phyloP scores from a whole-genome alignment of 37 sponge, comb jelly and placozoan genomes.

The Ianthella basta region DNA sequence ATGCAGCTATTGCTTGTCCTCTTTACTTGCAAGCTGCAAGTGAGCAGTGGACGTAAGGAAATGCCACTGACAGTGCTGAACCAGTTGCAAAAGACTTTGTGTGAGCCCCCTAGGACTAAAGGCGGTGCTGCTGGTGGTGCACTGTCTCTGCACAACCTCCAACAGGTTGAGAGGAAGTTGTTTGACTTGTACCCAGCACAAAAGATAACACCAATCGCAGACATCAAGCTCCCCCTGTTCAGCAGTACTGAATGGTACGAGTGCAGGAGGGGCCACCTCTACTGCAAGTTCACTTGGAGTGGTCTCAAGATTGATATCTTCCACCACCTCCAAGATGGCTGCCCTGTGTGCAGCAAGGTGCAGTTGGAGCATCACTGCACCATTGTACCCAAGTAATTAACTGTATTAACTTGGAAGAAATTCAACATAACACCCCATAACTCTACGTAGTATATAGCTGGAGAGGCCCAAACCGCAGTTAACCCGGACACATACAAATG shows the following conservation, averaged over 20 bases:
- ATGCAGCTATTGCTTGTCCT: not conserved
- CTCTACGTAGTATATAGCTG: no score
- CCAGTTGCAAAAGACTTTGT: not conserved
- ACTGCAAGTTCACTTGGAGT: conserved; percentile 9
- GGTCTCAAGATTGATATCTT: not conserved
- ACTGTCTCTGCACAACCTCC: not conserved
- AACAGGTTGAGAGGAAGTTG: not conserved
- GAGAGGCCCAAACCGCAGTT: no score
- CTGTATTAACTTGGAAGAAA: no score
- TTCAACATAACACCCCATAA: no score
- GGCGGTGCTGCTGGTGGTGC: not conserved
- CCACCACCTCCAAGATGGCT: not conserved
- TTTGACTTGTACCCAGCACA: not conserved
- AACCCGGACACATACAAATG: no score
- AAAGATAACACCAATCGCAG: not conserved
- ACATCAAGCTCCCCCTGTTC: not conserved
- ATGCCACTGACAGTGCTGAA: no score
- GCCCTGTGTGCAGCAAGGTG: not conserved
- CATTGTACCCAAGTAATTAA: not conserved
- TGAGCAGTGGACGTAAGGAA: not conserved
- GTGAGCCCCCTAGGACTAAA: not conserved
- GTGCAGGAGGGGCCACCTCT: conserved; percentile 57
- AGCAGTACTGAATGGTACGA: conserved; percentile 34
- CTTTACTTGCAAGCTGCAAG: not conserved
- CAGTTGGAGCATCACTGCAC: conserved; percentile 1